Evolutionary conservation across 1,140 invertebrate species (phyloP).

Genomic region (Caerostris extrusa): DNA sequence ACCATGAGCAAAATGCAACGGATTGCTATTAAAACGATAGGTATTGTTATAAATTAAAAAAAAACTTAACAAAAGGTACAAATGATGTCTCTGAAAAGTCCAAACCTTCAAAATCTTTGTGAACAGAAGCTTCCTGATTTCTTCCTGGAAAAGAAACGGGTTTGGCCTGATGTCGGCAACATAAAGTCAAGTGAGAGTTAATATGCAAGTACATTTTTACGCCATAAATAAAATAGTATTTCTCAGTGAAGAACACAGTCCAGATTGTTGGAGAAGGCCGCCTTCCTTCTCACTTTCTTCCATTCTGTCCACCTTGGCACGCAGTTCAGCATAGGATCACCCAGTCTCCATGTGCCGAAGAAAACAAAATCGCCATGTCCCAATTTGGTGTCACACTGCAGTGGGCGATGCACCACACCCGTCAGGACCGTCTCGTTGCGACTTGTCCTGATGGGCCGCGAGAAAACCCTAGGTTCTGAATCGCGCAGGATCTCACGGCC

Average conservation of each 20-base stretch:
- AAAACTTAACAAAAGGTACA: no score
- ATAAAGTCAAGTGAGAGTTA: no score
- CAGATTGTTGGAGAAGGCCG: conserved; percentile 86
- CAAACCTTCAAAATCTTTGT: no score
- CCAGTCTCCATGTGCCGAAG: conserved; percentile 88
- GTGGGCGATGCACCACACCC: conserved; percentile 83
- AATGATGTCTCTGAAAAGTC: no score
- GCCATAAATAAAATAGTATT: not conserved
- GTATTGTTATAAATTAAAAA: no score
- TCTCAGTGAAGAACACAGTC: conserved; percentile 85
- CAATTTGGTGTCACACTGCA: conserved; percentile 86
- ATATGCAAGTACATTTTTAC: no score
- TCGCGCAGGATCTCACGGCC: conserved; percentile 65
- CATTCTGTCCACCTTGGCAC: conserved; percentile 88
- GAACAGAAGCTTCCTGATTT: no score
- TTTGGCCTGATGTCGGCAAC: no score
- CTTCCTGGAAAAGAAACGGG: no score
- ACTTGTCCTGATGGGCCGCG: no score
- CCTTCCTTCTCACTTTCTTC: conserved; percentile 84
- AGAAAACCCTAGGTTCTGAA: conserved; percentile 3
- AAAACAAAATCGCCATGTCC: conserved; percentile 90
- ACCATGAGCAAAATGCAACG: no score
- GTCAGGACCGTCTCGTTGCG: not conserved
- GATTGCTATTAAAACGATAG: no score
- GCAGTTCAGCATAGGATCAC: conserved; percentile 86